phyloP scores from a whole-genome alignment of 2,113 vertebrate species.

The Seriola aureovittata region DNA sequence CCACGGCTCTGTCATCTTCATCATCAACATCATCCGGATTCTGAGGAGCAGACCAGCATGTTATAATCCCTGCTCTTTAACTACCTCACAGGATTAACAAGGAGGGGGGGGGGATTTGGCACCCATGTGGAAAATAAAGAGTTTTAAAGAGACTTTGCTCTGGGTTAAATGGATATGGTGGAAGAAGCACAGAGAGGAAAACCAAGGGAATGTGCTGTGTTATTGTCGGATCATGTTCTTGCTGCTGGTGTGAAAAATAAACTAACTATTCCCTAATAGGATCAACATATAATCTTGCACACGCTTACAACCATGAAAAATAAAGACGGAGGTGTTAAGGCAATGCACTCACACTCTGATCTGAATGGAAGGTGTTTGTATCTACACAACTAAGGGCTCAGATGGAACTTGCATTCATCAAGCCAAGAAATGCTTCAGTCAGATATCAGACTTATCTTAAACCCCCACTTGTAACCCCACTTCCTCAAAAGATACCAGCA shows the following conservation, averaged over 20 bases:
- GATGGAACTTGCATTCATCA: not conserved
- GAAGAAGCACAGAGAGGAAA: constrained; percentile 31
- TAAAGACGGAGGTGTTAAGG: not conserved
- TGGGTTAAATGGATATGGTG: constrained; percentile 59
- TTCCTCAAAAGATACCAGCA: constrained; percentile 30
- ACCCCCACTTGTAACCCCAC: constrained; percentile 14
- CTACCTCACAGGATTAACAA: constrained; percentile 64
- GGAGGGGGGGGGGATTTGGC: constrained; percentile 5
- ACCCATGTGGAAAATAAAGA: constrained; percentile 68
- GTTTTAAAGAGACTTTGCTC: constrained; percentile 63
- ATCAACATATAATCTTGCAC: constrained; percentile 56
- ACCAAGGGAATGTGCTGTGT: constrained; percentile 28
- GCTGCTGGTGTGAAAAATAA: constrained; percentile 57
- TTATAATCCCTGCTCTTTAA: constrained; percentile 67
- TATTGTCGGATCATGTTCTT: constrained; percentile 28
- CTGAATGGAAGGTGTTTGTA: not conserved
- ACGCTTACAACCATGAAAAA: constrained; percentile 24
- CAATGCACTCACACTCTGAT: not conserved
- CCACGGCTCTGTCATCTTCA: constrained; percentile 52
- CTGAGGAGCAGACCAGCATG: constrained; percentile 28
- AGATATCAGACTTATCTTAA: constrained; percentile 26
- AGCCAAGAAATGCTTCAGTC: not conserved
- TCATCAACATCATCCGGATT: constrained; percentile 52
- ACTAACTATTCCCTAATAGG: constrained; percentile 59
- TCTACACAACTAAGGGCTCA: not conserved